Base-by-base conservation (phyloP, 2,888 invertebrate genomes). In the Cinara cedri region DNA sequence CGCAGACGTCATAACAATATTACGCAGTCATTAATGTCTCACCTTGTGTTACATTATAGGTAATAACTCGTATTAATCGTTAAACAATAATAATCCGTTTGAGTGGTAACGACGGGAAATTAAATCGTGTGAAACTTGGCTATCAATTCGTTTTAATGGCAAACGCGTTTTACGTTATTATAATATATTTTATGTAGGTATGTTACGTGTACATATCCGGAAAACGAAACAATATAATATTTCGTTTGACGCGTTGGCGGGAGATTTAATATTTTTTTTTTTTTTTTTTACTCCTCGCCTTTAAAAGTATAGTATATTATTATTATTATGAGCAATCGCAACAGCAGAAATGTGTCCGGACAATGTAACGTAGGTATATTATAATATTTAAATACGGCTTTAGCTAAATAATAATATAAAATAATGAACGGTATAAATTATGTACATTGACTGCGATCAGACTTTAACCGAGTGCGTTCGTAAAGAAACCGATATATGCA, bases 131-230 rank as follows among this genome's bases (percentile, higher is more conserved):
- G 19, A 19, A 51, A 65, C 21, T 14, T 44, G 21, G 44, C 24
- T 26, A 68, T 49, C 66, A 66, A 66, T 65, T 66, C 10, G 24
- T 24, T 66, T 66, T 49, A 66, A 49, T 16, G 49, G 11, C 24
- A 10, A 24, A 24, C n/a, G 19, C 54, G 9, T 19, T 54, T 70
- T 19, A 54, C 34, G 24, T 34, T 21, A 65, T 4, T 14, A 13
- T 19, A 11, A 3, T 46, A 9, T 46, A 14, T 14, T 55, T 26
- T 51, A 54, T 26, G 34, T 34, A 34, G 34, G 34, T 34, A 34
- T 34, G 34, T 3, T 34, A 46, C 14, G 11, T 8, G 55, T n/a
- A 60, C 26, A 57, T 72, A 24, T 46, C 44, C 57, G n/a, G 46
- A 46, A 44, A 57, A 57, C 46, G 6, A 26, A 72, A 46, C n/a